Evolutionary conservation across 2,797 vertebrate genomes (phyloP).

Genomic region (Acropternis orthonyx): DNA sequence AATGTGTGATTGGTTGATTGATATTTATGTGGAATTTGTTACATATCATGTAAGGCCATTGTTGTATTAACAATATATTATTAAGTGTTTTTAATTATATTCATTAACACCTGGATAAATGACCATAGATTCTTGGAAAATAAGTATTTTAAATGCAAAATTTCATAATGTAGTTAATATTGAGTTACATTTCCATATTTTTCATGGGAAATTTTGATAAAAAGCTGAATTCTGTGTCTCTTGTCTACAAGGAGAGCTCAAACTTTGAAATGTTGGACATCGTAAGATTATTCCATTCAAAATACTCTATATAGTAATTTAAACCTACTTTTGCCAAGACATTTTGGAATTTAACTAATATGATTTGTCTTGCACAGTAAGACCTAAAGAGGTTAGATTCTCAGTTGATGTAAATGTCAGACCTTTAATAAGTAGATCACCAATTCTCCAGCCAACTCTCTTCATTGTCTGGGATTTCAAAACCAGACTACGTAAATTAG

Average conservation of each 20-base stretch:
- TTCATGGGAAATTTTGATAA: neutral
- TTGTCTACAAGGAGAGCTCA: neutral
- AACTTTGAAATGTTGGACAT: neutral
- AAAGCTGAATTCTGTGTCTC: neutral
- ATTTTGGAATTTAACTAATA: neutral
- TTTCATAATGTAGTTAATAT: neutral
- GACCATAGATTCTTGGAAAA: constrained; percentile 70
- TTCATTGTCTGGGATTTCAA: neutral
- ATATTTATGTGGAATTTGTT: constrained; percentile 68
- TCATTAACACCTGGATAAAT: constrained; percentile 91
- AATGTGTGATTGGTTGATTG: constrained; percentile 38
- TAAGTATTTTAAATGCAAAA: neutral
- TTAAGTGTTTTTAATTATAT: constrained; percentile 80
- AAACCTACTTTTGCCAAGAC: neutral
- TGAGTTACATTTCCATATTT: neutral
- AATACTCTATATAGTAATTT: neutral
- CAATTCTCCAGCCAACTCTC: neutral
- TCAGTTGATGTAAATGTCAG: neutral
- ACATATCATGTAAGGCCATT: constrained; percentile 44
- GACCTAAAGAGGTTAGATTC: neutral
- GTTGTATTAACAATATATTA: constrained; percentile 56
- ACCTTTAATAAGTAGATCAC: neutral
- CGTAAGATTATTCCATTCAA: neutral
- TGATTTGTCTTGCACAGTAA: neutral
- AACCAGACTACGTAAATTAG: neutral